Conservation (phyloP, 2,113 vertebrate genomes). For the Phoxinus phoxinus region DNA sequence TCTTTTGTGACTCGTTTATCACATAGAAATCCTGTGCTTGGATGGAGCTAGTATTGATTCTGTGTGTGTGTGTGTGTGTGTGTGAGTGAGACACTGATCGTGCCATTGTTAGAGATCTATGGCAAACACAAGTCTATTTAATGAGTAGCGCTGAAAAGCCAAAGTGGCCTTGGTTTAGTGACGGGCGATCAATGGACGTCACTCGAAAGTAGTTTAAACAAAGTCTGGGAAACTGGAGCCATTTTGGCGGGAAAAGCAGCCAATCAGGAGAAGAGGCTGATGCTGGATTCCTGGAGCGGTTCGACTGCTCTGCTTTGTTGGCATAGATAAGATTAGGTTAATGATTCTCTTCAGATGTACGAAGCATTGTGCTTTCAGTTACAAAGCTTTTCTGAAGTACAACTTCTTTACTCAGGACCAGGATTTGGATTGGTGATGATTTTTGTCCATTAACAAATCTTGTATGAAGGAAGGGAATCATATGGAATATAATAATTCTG, state of each 20-base stretch:
- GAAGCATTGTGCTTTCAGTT: background rate
- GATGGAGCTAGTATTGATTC: constrained; percentile 20
- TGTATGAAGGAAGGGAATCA: background rate
- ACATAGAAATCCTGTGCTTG: background rate
- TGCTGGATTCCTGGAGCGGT: background rate
- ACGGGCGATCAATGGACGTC: constrained; percentile 2
- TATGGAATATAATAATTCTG: background rate
- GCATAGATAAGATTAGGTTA: background rate
- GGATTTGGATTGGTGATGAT: background rate
- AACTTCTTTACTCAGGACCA: background rate
- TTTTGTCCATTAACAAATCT: background rate
- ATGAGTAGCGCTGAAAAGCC: background rate
- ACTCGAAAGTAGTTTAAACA: background rate
- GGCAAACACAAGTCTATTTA: background rate
- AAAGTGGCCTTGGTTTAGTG: constrained; percentile 29
- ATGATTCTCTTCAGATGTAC: background rate
- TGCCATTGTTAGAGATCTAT: background rate
- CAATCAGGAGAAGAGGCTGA: background rate
- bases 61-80: constrained; percentile 4
- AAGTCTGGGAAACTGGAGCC: background rate
- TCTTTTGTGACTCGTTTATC: constrained; percentile 25
- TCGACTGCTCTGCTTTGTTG: background rate
- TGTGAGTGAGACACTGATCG: background rate
- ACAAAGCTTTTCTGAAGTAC: background rate
- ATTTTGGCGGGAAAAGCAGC: background rate